Conservation (phyloP, 92 coral and sea anemone species). For the Paramuricea clavata region DNA sequence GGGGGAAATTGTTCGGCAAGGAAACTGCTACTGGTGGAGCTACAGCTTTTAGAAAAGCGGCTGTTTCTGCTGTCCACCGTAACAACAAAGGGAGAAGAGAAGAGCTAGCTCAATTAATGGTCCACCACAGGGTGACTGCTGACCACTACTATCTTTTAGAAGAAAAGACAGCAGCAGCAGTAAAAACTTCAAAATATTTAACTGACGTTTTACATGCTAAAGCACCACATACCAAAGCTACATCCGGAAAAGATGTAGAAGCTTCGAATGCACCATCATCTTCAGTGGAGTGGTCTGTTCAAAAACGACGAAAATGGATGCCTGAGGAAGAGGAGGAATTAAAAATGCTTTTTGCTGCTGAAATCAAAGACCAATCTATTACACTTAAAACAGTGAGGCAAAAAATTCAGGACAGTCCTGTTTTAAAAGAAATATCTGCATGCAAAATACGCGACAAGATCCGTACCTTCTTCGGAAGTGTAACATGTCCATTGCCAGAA, state of each 20-base stretch:
- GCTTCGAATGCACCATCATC: not conserved
- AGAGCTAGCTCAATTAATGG: not conserved
- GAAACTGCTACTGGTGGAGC: not conserved
- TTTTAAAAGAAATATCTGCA: not conserved
- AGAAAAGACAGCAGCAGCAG: not conserved
- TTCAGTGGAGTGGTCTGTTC: not conserved
- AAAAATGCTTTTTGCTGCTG: not conserved
- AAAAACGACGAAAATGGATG: not conserved
- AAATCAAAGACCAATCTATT: constrained; percentile 1
- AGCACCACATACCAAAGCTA: not conserved
- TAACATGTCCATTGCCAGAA: not conserved
- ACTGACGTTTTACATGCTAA: not conserved
- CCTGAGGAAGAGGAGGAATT: constrained; percentile 8
- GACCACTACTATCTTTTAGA: constrained; percentile 3
- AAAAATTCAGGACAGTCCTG: not conserved
- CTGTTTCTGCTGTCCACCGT: not conserved
- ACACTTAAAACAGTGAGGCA: not conserved
- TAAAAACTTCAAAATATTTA: constrained; percentile 17
- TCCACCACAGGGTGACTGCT: constrained; percentile 11
- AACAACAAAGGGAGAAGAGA: not conserved
- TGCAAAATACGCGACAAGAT: constrained; percentile 5
- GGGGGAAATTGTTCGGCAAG: too few species aligned
- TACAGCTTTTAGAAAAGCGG: too few species aligned
- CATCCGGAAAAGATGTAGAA: not conserved
- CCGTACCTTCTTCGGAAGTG: not conserved